phyloP scores from a whole-genome alignment of 2,797 vertebrate species.

The Amazonetta brasiliensis region DNA sequence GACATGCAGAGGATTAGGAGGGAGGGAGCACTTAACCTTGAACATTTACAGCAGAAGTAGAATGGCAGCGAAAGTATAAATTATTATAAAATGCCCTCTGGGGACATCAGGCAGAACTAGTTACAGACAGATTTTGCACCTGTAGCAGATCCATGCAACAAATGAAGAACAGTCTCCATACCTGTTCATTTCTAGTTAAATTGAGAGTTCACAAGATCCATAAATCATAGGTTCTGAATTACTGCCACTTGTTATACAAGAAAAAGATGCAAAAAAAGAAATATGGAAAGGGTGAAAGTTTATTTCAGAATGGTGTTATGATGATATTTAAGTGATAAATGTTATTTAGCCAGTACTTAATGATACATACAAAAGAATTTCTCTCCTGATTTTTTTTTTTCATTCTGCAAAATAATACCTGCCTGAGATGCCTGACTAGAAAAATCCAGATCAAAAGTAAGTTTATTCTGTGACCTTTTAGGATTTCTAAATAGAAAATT shows the following conservation, averaged over 20 bases:
- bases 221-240: constrained; percentile 8
- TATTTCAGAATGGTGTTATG: not conserved
- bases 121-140: not conserved
- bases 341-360: not conserved
- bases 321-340: not conserved
- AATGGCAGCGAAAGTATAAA: constrained; percentile 25
- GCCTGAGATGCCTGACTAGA: not conserved
- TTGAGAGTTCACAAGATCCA: not conserved
- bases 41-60: constrained; percentile 32
- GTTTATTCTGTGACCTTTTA: not conserved
- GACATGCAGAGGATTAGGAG: not conserved
- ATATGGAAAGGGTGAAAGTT: not conserved
- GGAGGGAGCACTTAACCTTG: constrained; percentile 28
- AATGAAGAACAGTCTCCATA: constrained; percentile 15
- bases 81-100: constrained; percentile 40
- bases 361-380: not conserved
- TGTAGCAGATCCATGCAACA: constrained; percentile 26
- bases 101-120: not conserved
- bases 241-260: not conserved
- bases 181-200: not conserved
- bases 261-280: not conserved
- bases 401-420: not conserved
- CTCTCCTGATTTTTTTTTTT: not conserved
- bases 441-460: not conserved
- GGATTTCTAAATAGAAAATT: not conserved